Evolutionary conservation across 2,113 vertebrate genomes (phyloP).

Genomic region (Pholis gunnellus): DNA sequence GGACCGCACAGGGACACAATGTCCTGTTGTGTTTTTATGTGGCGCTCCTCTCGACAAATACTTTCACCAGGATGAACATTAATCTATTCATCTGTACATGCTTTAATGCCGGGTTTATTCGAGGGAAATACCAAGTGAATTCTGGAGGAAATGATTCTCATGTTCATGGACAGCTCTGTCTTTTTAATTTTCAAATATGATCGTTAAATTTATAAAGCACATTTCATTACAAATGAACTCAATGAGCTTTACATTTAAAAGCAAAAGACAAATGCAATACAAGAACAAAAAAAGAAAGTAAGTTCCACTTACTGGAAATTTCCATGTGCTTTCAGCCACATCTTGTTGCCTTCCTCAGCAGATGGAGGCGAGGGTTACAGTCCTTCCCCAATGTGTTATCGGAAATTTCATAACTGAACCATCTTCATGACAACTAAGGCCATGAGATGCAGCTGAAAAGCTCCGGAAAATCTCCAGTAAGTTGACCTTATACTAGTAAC

Average conservation of each 20-base stretch:
- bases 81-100: slow-evolving; percentile 15
- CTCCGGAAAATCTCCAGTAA: not conserved
- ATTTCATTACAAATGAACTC: not conserved
- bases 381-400: not conserved
- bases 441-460: not conserved
- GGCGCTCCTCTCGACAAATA: slow-evolving; percentile 52
- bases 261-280: not conserved
- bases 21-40: slow-evolving; percentile 52
- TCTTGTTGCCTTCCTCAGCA: not conserved
- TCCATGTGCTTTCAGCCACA: not conserved
- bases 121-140: not conserved
- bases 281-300: not conserved
- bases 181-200: not conserved
- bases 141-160: not conserved
- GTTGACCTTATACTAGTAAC: not conserved
- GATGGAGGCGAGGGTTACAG: not conserved
- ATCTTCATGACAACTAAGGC: not conserved
- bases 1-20: slow-evolving; percentile 52
- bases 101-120: slow-evolving; percentile 16
- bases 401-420: not conserved
- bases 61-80: slow-evolving; percentile 46
- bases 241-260: not conserved
- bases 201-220: not conserved
- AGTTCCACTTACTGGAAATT: not conserved
- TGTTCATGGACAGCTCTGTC: not conserved